These are phyloP conservation scores for Leucoraja erinaceus DNA, from an alignment of 2,113 vertebrate genomes.

Conservation along the genomic window DNA sequence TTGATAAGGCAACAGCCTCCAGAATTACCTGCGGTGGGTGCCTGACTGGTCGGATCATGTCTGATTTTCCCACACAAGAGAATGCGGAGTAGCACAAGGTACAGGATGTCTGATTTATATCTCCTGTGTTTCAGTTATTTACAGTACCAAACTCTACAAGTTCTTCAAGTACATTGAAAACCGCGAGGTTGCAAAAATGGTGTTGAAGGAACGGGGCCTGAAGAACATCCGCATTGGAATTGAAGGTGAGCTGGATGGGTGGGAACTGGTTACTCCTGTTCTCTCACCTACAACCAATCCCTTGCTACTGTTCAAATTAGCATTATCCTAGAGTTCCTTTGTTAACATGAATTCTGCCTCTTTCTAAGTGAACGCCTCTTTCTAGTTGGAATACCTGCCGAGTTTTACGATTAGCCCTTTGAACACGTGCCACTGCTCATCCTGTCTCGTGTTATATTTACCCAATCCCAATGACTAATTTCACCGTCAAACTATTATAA, in stretches of 20 bases:
- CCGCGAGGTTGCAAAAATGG: constrained; percentile 66
- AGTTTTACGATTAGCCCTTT: no score
- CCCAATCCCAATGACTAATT: no score
- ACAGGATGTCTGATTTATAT: neutral
- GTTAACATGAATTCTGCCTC: no score
- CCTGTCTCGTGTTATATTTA: no score
- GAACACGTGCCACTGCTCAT: no score
- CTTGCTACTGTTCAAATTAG: no score
- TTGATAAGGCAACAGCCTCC: neutral
- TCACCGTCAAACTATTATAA: no score
- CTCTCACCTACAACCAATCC: neutral
- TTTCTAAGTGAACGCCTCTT: no score
- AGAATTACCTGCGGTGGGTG: neutral
- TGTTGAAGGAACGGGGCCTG: constrained; percentile 67
- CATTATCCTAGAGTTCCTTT: no score
- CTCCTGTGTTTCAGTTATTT: constrained; percentile 58
- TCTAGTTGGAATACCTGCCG: no score
- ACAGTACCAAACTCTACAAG: constrained; percentile 73
- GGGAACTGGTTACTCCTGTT: neutral
- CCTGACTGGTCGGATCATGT: neutral
- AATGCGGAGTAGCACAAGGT: neutral
- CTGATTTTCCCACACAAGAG: neutral
- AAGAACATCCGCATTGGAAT: constrained; percentile 76
- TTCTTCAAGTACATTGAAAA: constrained; percentile 79
- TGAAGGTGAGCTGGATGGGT: constrained; percentile 55